Evolutionary conservation across 2,113 vertebrate genomes (phyloP).

Genomic region (Apteryx mantelli): DNA sequence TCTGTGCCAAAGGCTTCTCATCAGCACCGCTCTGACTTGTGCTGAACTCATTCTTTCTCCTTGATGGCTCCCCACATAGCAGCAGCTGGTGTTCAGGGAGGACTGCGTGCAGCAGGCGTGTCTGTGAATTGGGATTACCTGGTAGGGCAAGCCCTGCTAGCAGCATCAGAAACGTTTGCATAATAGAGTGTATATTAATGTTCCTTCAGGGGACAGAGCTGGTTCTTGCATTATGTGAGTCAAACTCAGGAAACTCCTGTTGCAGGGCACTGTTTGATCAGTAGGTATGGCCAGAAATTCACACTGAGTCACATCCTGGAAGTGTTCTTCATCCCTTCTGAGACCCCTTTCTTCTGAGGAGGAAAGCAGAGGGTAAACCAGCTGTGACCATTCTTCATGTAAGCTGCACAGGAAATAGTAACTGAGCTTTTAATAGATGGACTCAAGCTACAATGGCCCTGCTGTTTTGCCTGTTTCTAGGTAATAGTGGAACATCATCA

Average conservation of each 20-base stretch:
- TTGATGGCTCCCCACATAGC: rapidly evolving
- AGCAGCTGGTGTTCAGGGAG: not conserved
- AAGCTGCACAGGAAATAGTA: not conserved
- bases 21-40: not conserved
- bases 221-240: rapidly evolving
- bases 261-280: not conserved
- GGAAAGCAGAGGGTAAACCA: not conserved
- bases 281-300: not conserved
- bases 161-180: not conserved
- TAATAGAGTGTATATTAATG: rapidly evolving
- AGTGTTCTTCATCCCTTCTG: not conserved
- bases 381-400: not conserved
- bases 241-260: rapidly evolving
- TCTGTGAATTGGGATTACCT: rapidly evolving
- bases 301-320: not conserved
- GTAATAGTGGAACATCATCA: not conserved
- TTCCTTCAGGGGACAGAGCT: not conserved
- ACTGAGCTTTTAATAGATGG: not conserved
- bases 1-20: not conserved
- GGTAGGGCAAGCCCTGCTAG: rapidly evolving
- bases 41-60: not conserved
- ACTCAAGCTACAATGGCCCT: rapidly evolving
- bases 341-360: not conserved
- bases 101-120: not conserved
- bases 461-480: not conserved